phyloP scores from a whole-genome alignment of 2,113 vertebrate species.

The Antechinus stuartii region DNA sequence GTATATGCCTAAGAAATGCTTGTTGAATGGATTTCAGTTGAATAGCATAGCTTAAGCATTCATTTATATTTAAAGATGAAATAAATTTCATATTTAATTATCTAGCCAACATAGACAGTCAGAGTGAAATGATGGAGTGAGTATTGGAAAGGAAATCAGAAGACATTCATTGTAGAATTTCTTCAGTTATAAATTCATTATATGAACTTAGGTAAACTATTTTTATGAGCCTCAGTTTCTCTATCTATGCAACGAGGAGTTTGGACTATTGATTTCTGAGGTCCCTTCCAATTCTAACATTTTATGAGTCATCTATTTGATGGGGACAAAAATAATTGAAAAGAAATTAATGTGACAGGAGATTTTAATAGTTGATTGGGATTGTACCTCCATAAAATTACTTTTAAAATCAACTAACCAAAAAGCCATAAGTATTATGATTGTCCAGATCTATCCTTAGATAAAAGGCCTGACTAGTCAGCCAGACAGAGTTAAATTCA shows the following conservation, averaged over 20 bases:
- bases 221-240: neutral
- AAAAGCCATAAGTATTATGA: neutral
- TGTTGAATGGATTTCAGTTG: neutral
- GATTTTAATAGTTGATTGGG: neutral
- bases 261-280: neutral
- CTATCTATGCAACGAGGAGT: neutral
- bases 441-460: neutral
- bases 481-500: neutral
- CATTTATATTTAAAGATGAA: neutral
- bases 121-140: neutral
- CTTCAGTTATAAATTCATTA: neutral
- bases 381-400: neutral
- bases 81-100: neutral
- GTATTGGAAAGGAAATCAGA: neutral
- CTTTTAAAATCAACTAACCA: neutral
- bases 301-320: neutral
- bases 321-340: neutral
- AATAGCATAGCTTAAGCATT: neutral
- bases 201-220: neutral
- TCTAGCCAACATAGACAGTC: neutral
- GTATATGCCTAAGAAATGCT: neutral
- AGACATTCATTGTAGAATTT: neutral
- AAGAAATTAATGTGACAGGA: neutral
- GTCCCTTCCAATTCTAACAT: neutral
- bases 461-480: neutral